Conservation (phyloP, 2,888 invertebrate genomes). For the Leptodirus hochenwartii region DNA sequence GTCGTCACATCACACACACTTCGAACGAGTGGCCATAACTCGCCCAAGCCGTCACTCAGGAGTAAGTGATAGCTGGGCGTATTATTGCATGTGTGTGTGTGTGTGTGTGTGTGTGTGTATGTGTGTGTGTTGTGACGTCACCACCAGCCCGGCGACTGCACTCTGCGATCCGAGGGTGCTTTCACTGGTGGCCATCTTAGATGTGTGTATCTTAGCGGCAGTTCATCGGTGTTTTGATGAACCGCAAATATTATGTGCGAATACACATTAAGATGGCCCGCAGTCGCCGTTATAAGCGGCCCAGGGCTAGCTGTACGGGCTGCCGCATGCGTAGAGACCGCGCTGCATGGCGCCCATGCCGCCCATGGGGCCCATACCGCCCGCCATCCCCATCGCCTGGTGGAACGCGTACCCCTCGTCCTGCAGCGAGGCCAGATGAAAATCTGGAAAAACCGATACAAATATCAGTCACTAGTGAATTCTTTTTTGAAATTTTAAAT, state of each 20-base stretch:
- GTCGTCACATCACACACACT: too few relatives aligned
- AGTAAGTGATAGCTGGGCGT: too few relatives aligned
- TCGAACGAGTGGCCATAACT: too few relatives aligned
- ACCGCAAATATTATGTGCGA: neutral
- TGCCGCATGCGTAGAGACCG: slow-evolving; percentile 31
- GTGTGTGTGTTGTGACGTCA: too few relatives aligned
- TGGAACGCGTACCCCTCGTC: slow-evolving; percentile 33
- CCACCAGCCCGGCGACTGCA: slow-evolving; percentile 27
- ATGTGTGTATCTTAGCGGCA: neutral
- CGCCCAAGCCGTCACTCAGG: too few relatives aligned
- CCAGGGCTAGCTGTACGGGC: slow-evolving; percentile 34
- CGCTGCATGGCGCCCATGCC: slow-evolving; percentile 32
- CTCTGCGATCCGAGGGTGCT: slow-evolving; percentile 9
- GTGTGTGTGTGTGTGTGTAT: too few relatives aligned
- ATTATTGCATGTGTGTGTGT: too few relatives aligned
- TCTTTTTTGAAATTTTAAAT: too few relatives aligned
- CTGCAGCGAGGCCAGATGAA: slow-evolving; percentile 32
- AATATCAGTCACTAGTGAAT: slow-evolving; percentile 11
- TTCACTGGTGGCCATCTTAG: too few relatives aligned
- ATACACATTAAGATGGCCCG: slow-evolving; percentile 25
- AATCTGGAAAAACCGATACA: slow-evolving; percentile 26
- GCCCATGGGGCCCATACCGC: slow-evolving; percentile 31
- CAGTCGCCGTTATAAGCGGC: slow-evolving; percentile 32
- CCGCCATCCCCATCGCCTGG: slow-evolving; percentile 33
- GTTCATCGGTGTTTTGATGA: neutral